Conservation (phyloP, 2,113 vertebrate species). For the Smithornis capensis region DNA sequence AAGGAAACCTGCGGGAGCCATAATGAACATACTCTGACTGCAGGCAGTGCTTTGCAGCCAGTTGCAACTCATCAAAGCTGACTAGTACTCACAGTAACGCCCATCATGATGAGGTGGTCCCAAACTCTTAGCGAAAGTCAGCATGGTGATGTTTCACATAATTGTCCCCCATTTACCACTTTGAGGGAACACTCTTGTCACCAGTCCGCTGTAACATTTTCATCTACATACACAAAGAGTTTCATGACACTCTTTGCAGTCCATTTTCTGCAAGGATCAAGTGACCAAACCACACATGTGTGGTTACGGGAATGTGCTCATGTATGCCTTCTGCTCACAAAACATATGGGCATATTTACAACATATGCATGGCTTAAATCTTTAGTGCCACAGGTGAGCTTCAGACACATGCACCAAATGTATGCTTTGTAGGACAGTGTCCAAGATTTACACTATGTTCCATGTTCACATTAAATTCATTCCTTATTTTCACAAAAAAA, state of each 20-base stretch:
- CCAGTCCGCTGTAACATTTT: background rate
- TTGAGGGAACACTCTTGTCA: background rate
- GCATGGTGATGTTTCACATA: background rate
- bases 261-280: background rate
- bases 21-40: background rate
- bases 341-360: background rate
- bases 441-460: background rate
- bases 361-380: background rate
- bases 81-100: constrained; percentile 3
- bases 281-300: background rate
- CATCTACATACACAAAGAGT: background rate
- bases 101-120: constrained; percentile 9
- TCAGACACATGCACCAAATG: background rate
- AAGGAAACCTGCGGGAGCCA: background rate
- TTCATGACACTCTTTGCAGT: background rate
- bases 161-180: constrained; percentile 5
- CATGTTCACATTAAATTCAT: background rate
- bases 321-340: background rate
- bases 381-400: background rate
- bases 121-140: background rate
- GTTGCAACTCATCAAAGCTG: constrained; percentile 33
- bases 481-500: background rate
- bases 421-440: background rate
- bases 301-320: background rate
- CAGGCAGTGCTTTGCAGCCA: background rate